These are phyloP conservation scores for Agelastica alni DNA, from an alignment of 2,888 invertebrate genomes.

Conservation along the genomic window DNA sequence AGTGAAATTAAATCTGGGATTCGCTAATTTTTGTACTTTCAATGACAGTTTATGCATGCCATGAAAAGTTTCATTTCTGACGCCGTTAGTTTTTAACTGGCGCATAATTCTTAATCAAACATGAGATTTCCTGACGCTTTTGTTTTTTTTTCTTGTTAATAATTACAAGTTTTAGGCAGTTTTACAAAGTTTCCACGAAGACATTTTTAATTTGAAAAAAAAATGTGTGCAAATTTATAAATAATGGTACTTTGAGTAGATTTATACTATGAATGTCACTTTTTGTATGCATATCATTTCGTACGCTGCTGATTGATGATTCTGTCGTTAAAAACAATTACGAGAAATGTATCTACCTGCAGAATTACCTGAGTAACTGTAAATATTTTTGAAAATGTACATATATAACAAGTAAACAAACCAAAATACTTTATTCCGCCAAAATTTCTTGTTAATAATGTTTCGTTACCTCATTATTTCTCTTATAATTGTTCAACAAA, in stretches of 20 bases:
- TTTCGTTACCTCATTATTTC: slow-evolving; percentile 2
- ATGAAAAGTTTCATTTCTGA: no score
- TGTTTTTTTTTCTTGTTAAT: no score
- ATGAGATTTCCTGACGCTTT: no score
- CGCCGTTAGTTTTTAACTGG: no score
- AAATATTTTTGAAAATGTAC: slow-evolving; percentile 8
- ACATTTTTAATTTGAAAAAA: background rate
- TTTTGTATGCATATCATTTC: no score
- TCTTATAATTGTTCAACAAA: slow-evolving; percentile 8
- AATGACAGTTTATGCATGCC: no score
- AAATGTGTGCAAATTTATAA: background rate
- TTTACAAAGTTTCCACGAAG: background rate
- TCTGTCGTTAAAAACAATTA: background rate
- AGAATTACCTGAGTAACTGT: slow-evolving; percentile 21
- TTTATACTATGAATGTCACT: background rate
- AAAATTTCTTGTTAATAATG: slow-evolving; percentile 5
- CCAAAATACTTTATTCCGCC: background rate
- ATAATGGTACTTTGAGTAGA: background rate
- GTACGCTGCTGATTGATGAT: slow-evolving; percentile 2
- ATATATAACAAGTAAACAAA: slow-evolving; percentile 13
- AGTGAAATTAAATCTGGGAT: no score
- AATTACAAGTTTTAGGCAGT: no score
- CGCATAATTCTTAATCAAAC: no score
- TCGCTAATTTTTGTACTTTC: no score
- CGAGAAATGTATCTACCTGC: slow-evolving; percentile 1